Conservation (phyloP, 1,140 invertebrate genomes). For the Nixonia krombeini region DNA sequence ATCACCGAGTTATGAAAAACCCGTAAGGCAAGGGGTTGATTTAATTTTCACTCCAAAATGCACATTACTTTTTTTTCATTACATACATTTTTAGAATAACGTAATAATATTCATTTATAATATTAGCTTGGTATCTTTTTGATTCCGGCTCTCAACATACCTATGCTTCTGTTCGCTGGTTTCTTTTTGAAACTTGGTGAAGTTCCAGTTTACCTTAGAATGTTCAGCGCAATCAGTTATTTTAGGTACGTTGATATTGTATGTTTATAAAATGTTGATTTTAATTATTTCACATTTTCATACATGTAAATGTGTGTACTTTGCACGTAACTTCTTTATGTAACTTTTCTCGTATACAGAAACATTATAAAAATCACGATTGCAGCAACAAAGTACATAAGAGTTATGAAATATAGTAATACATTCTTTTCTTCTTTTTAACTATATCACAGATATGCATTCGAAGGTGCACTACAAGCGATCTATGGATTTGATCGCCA, state of each 20-base stretch:
- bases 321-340: too few species aligned
- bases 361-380: too few species aligned
- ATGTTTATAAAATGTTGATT: not conserved
- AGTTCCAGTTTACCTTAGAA: conserved; percentile 80
- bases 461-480: conserved; percentile 82
- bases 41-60: not conserved
- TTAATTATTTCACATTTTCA: conserved; percentile 2
- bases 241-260: conserved; percentile 71
- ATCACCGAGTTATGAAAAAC: too few species aligned
- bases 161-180: conserved; percentile 87
- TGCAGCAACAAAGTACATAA: too few species aligned
- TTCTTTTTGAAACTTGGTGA: conserved; percentile 88
- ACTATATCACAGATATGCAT: conserved; percentile 77
- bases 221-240: conserved; percentile 82
- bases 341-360: too few species aligned
- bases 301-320: not conserved
- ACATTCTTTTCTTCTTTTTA: conserved; percentile 73
- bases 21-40: not conserved
- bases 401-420: conserved; percentile 59
- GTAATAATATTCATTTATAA: conserved; percentile 6
- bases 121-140: conserved; percentile 84
- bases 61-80: not conserved
- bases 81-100: not conserved
- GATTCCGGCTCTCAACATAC: conserved; percentile 85
- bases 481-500: conserved; percentile 80